A percentile compares a stretch with the other conserved stretches of the same genome.
phyloP scores from a whole-genome alignment of 2,888 invertebrate species.

The Pseudanteris insignis region DNA sequence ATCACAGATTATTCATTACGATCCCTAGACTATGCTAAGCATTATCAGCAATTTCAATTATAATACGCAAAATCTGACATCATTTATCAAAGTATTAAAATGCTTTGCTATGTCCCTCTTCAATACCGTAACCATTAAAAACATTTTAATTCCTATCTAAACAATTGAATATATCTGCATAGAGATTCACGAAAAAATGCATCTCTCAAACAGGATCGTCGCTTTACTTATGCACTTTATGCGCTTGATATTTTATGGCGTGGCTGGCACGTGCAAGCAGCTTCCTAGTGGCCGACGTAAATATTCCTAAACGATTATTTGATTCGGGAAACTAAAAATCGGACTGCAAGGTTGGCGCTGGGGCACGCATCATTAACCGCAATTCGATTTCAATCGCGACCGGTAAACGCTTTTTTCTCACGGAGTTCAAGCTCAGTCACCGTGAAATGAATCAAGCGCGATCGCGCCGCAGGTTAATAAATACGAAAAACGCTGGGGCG shows the following conservation, averaged over 20 bases:
- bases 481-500: conserved; percentile 39
- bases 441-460: conserved; percentile 40
- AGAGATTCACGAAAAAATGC: too few relatives aligned
- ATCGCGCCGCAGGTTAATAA: conserved; percentile 33
- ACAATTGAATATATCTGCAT: too few relatives aligned
- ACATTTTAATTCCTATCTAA: too few relatives aligned
- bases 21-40: too few relatives aligned
- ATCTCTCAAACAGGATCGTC: too few relatives aligned
- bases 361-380: conserved; percentile 32
- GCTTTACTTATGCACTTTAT: neutral
- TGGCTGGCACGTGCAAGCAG: conserved; percentile 23
- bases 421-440: conserved; percentile 28
- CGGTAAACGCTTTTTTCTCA: conserved; percentile 35
- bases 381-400: conserved; percentile 22
- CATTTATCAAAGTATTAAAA: too few relatives aligned
- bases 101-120: too few relatives aligned
- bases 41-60: too few relatives aligned
- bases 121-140: too few relatives aligned
- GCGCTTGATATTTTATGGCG: neutral
- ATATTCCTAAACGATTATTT: conserved; percentile 12
- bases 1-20: too few relatives aligned
- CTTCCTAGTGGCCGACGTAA: conserved; percentile 8
- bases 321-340: conserved; percentile 17
- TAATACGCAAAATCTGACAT: too few relatives aligned
- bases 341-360: conserved; percentile 1